Evolutionary conservation across 2,888 invertebrate genomes (phyloP).

Genomic region (Sicus ferrugineus): DNA sequence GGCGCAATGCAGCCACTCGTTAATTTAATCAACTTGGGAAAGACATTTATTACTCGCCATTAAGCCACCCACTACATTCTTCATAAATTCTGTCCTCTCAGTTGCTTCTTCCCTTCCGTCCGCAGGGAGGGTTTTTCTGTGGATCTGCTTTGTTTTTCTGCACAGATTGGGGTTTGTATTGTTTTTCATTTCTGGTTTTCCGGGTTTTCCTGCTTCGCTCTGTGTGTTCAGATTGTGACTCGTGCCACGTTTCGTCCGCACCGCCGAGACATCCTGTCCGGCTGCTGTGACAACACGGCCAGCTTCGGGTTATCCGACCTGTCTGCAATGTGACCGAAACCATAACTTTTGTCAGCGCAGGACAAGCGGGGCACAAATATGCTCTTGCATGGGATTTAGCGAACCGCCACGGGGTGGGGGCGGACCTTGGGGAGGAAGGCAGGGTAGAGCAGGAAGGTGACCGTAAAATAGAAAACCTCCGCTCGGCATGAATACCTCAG

Average conservation of each 20-base stretch:
- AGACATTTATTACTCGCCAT: constrained; percentile 36
- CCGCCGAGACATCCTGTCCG: neutral
- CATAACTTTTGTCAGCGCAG: constrained; percentile 34
- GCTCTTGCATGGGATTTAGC: constrained; percentile 10
- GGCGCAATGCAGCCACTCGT: constrained; percentile 8
- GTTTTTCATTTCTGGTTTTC: constrained; percentile 1
- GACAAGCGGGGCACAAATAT: neutral
- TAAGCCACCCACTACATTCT: constrained; percentile 36
- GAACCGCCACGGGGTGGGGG: neutral
- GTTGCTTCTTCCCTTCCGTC: neutral
- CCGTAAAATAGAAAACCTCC: neutral
- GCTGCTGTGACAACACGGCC: constrained; percentile 23
- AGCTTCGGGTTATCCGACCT: constrained; percentile 41
- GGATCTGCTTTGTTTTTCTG: constrained; percentile 3
- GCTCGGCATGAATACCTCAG: neutral
- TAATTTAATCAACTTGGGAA: constrained; percentile 38
- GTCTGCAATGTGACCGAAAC: constrained; percentile 41
- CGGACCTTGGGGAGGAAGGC: neutral
- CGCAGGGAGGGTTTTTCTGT: neutral
- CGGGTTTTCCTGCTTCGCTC: neutral
- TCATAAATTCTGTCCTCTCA: constrained; percentile 19
- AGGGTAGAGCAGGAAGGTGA: no score
- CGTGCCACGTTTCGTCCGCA: neutral
- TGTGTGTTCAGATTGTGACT: neutral
- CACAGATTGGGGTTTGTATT: constrained; percentile 3